Percentiles rank a stretch among this genome's conserved stretches.
Conservation (phyloP, 2,113 vertebrate species). For the Taurulus bubalis region DNA sequence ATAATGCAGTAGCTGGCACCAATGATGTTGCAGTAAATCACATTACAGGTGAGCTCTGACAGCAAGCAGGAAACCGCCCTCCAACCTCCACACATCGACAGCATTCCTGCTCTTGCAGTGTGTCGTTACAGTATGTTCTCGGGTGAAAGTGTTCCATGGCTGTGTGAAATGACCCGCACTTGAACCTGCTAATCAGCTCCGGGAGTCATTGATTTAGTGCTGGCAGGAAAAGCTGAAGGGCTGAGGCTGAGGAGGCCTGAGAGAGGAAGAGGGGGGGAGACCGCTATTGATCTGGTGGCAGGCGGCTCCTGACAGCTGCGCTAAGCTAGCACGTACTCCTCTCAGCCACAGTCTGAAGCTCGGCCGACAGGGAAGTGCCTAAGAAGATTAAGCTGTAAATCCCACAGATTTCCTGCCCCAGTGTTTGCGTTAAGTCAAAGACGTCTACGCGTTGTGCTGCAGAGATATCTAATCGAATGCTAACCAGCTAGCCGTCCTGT, state of each 20-base stretch:
- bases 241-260: conserved; percentile 26
- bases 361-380: conserved; percentile 61
- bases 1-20: background rate
- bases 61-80: background rate
- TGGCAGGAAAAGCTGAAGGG: conserved; percentile 41
- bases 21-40: background rate
- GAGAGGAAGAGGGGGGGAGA: conserved; percentile 38
- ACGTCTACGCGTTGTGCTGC: too few species aligned
- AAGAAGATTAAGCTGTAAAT: conserved; percentile 72
- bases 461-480: background rate
- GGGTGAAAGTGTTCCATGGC: conserved; percentile 21
- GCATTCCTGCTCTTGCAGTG: background rate
- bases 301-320: conserved; percentile 71
- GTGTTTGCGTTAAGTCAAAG: too few species aligned
- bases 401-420: conserved; percentile 62
- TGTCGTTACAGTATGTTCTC: background rate
- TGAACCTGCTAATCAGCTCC: conserved; percentile 72
- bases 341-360: conserved; percentile 57
- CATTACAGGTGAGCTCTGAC: background rate
- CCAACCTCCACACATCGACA: background rate
- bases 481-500: background rate
- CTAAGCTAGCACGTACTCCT: conserved; percentile 50
- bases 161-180: conserved; percentile 64
- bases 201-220: conserved; percentile 66
- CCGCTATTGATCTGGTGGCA: conserved; percentile 70